phyloP scores from a whole-genome alignment of 2,797 vertebrate species.

The Phoebastria nigripes region DNA sequence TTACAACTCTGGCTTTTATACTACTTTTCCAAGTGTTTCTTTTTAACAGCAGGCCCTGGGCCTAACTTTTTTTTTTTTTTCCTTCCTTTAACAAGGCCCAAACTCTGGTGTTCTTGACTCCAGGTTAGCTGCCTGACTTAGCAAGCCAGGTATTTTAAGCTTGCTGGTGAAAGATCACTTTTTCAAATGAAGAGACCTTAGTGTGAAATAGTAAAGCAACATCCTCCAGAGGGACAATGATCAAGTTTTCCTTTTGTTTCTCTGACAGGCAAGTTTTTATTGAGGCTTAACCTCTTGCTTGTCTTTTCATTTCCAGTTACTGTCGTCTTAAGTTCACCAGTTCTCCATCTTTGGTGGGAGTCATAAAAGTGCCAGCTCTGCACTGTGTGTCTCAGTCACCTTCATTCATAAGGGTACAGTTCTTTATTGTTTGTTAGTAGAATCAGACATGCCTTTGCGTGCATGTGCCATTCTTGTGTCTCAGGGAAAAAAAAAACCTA shows the following conservation, averaged over 20 bases:
- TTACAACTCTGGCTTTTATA: background rate
- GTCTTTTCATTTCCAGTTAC: background rate
- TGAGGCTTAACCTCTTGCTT: background rate
- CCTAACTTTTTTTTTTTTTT: background rate
- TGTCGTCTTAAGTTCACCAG: background rate
- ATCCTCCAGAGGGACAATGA: background rate
- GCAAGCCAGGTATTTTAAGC: background rate
- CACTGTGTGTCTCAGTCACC: background rate
- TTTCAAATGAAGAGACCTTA: background rate
- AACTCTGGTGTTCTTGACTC: background rate
- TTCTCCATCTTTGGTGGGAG: background rate
- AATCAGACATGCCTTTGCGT: background rate
- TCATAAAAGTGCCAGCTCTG: background rate
- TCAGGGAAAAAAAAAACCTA: rapidly evolving
- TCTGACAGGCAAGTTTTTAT: background rate
- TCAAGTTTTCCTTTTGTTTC: background rate
- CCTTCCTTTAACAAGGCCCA: background rate
- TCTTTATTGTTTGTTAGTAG: background rate
- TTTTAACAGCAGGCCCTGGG: background rate
- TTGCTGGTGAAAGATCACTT: background rate
- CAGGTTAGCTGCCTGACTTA: background rate
- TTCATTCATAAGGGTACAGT: background rate
- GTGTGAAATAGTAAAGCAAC: background rate
- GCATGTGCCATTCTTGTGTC: background rate
- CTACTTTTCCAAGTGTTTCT: background rate